Percentiles rank a stretch among this genome's conserved stretches.
Conservation (phyloP, 2,888 invertebrate species). For the Oscheius myriophilus region DNA sequence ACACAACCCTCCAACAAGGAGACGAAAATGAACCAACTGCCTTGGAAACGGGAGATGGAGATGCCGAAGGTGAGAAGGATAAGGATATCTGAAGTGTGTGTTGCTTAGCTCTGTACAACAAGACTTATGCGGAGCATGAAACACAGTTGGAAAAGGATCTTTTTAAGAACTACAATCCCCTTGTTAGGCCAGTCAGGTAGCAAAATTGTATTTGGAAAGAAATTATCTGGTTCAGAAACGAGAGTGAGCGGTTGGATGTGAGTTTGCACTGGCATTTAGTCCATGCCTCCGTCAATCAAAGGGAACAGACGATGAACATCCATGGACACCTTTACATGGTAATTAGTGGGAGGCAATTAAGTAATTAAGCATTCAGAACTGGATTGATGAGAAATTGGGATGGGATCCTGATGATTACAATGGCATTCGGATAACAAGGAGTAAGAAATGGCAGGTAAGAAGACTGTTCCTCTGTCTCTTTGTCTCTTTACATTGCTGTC, state of each 20-base stretch:
- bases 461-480: neutral
- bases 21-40: constrained; percentile 19
- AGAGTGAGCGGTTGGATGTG: constrained; percentile 27
- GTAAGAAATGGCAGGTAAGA: constrained; percentile 64
- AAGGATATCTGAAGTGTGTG: too few relatives aligned
- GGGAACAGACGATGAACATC: constrained; percentile 62
- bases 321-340: constrained; percentile 69
- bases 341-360: neutral
- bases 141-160: constrained; percentile 36
- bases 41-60: constrained; percentile 39
- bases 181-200: constrained; percentile 37
- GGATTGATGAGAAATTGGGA: constrained; percentile 63
- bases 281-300: constrained; percentile 61
- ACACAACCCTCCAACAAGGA: neutral
- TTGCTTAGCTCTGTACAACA: constrained; percentile 48
- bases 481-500: neutral
- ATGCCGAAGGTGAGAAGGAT: constrained; percentile 33
- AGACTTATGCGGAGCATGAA: constrained; percentile 43
- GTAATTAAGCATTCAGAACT: constrained; percentile 43
- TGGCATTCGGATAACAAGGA: constrained; percentile 56
- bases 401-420: constrained; percentile 66
- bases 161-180: constrained; percentile 35
- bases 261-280: constrained; percentile 60
- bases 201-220: neutral
- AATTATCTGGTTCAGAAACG: constrained; percentile 33